These are phyloP conservation scores for Natrix natrix DNA, from an alignment of 2,797 vertebrate genomes.

Conservation along the genomic window DNA sequence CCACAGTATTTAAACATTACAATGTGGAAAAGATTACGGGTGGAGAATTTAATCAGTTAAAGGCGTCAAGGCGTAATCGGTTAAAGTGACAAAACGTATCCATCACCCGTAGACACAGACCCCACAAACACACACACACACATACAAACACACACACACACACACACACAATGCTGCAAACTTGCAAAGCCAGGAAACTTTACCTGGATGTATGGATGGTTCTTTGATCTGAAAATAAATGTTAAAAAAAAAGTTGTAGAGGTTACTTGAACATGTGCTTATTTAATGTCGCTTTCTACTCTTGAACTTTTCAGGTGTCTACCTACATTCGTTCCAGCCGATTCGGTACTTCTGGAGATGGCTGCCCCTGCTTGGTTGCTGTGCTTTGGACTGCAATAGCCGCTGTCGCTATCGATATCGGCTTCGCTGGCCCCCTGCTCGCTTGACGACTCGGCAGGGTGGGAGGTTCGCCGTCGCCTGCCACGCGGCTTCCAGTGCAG, in stretches of 20 bases:
- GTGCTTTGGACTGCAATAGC: conserved; percentile 96
- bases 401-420: conserved; percentile 97
- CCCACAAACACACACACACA: not conserved
- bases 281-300: not conserved
- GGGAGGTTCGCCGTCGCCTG: conserved; percentile 84
- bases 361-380: conserved; percentile 77
- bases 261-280: conserved; percentile 16
- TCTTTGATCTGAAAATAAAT: conserved; percentile 77
- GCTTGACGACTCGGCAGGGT: conserved; percentile 83
- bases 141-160: not conserved
- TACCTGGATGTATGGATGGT: conserved; percentile 83
- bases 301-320: not conserved
- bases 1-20: not conserved
- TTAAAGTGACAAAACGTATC: not conserved
- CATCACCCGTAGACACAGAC: not conserved
- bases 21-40: not conserved
- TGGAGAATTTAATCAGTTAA: not conserved
- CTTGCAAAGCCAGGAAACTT: conserved; percentile 26
- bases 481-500: conserved; percentile 87
- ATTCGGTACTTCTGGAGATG: conserved; percentile 64
- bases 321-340: conserved; percentile 68
- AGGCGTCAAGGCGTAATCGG: not conserved
- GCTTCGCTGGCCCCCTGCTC: conserved; percentile 92
- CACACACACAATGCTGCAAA: not conserved
- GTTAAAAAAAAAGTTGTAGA: conserved; percentile 19